Evolutionary conservation across 2,888 invertebrate genomes (phyloP), one percentile per base, ranked within the genome.

Genomic region (Empis stercorea): DNA sequence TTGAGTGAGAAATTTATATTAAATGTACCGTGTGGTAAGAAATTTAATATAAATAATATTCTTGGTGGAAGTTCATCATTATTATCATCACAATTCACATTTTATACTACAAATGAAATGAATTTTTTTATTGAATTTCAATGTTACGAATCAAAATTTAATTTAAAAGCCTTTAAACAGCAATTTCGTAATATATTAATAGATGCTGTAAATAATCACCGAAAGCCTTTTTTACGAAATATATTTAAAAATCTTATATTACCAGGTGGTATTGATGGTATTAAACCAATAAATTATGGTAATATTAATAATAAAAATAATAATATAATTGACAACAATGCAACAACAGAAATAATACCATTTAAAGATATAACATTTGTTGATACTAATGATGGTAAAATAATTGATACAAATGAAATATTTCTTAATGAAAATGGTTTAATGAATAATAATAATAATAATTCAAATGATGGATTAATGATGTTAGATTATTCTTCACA

Each of bases 181-280:
- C 66, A 65, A 55, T 65, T 68, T 52, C 65, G 68, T 44, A 52
- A 59, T 54, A 57, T 62, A 46, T 54, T 67, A 43, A 61, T 64
- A 49, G 52, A 61, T 55, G 67, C 67, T 46, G 54, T 66, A 36
- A 60, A 57, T 52, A 59, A 63, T 52, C 64, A 65, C 50, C 61
- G 65, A 48, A 67, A 65, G 56, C 61, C 61, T 51, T 67, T 67
- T 54, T 59, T 68, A 51, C 64, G 64, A 55, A 59, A 65, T 51
- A 62, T 67, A 57, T 63, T 61, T 53, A 60, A 63, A 46, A 61
- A 66, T 53, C 60, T 66, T 51, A 60, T 68, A 43, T 52, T 61
- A 34, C 62, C 58, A 47, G 67, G 67, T 5, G 48, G 43, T 45
- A 48, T 52, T 40, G 48, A 46, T 30, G 52, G 52, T 30, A 45